A percentile compares a stretch with the other conserved stretches of the same genome.
These are phyloP conservation scores for Heliconius ismenius DNA, from an alignment of 2,888 invertebrate species.

Conservation along the genomic window DNA sequence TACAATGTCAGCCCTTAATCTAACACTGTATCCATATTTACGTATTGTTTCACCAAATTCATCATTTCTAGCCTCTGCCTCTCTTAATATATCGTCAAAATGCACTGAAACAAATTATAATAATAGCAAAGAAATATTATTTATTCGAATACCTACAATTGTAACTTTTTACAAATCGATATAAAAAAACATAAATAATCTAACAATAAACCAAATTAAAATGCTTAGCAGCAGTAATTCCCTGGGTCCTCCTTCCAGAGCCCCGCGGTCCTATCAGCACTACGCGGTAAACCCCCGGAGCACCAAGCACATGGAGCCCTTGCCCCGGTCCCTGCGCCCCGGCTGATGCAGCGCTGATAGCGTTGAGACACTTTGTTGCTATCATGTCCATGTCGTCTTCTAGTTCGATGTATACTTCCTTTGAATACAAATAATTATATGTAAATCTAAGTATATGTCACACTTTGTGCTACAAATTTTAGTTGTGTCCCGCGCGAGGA, in stretches of 20 bases:
- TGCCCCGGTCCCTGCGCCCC: slow-evolving; percentile 64
- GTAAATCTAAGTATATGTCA: too few species aligned
- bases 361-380: slow-evolving; percentile 64
- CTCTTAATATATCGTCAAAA: slow-evolving; percentile 78
- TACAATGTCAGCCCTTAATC: slow-evolving; percentile 62
- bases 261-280: slow-evolving; percentile 83
- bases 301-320: slow-evolving; percentile 62
- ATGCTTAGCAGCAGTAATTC: slow-evolving; percentile 71
- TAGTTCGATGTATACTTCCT: slow-evolving; percentile 64
- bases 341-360: slow-evolving; percentile 59
- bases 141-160: too few species aligned
- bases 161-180: too few species aligned
- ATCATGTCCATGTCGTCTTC: slow-evolving; percentile 55
- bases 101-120: slow-evolving; percentile 66
- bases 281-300: slow-evolving; percentile 82
- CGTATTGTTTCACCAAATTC: slow-evolving; percentile 62
- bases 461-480: too few species aligned
- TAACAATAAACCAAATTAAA: slow-evolving; percentile 77
- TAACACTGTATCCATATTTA: slow-evolving; percentile 56
- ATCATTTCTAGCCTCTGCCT: slow-evolving; percentile 67
- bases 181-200: slow-evolving; percentile 30
- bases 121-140: too few species aligned
- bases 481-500: too few species aligned
- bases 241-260: slow-evolving; percentile 81
- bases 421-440: too few species aligned